Evolutionary conservation across 2,888 invertebrate species (phyloP).

Genomic region (Bruchidius siliquastri): DNA sequence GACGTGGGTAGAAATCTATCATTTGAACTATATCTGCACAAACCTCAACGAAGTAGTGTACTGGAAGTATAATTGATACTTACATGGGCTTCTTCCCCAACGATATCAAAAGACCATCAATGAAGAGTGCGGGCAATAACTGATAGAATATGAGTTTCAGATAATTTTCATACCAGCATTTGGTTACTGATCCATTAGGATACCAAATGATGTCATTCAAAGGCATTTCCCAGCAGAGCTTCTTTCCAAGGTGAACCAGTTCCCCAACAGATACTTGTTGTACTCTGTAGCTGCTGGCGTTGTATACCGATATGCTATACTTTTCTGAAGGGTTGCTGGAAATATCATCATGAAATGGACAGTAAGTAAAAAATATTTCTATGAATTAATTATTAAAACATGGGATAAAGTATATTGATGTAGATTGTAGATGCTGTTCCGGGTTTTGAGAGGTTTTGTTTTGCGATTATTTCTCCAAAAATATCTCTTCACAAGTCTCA

Average conservation of each 20-base stretch:
- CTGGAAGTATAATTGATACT: conserved; percentile 8
- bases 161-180: conserved; percentile 58
- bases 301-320: conserved; percentile 65
- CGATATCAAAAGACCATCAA: conserved; percentile 63
- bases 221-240: conserved; percentile 55
- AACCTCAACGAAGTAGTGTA: too few species aligned
- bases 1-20: too few species aligned
- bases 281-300: conserved; percentile 70
- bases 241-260: conserved; percentile 54
- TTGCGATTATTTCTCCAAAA: too few species aligned
- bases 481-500: too few species aligned
- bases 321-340: conserved; percentile 20
- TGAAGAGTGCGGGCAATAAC: conserved; percentile 69
- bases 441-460: too few species aligned
- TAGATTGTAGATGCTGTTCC: too few species aligned
- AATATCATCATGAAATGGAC: conserved; percentile 3
- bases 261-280: conserved; percentile 64
- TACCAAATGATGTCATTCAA: conserved; percentile 69
- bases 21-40: too few species aligned
- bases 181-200: conserved; percentile 57
- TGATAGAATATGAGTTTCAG: conserved; percentile 68
- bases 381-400: too few species aligned
- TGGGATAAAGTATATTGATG: too few species aligned
- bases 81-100: conserved; percentile 68
- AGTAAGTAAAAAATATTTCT: too few species aligned